Base-by-base conservation (phyloP, 1,140 invertebrate species). In the Phymastichus coffea region DNA sequence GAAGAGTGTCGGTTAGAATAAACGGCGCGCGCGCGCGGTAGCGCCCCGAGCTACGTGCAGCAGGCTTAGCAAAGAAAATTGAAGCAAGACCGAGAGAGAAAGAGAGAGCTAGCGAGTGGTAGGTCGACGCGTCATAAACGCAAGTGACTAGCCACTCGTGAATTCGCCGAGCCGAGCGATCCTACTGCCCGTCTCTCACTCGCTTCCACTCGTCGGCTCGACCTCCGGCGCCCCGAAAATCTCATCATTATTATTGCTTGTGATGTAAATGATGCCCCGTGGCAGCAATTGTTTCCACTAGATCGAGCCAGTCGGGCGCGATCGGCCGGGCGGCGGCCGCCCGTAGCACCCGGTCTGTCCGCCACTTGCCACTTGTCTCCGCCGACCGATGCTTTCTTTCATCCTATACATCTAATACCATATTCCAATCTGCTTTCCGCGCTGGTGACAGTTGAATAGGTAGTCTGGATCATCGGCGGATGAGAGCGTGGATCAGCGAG, bases 161-260 rank as follows among this genome's bases (percentile, higher is more conserved):
- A 78, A 77, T 77, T 76, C 73, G 69, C 17, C 23, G 19, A 33
- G 1, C 23, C 4, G n/a, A n/a, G n/a, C n/a, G n/a, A n/a, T 35
- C 23, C 35, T 47, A 28, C 25, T 35, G 20, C 43, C 19, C 41
- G 14, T 12, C 63, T 64, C 72, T 65, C 66, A 61, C n/a, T 70
- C 69, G 69, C n/a, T 72, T 74, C 67, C 70, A 74, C 72, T 74
- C 76, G 74, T 76, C 73, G 73, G 78, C 79, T 80, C 77, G 78
- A 78, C 72, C 70, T 75, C 74, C 73, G 77, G 75, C 77, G 75
- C 77, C 77, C 76, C 73, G 74, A 79, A 80, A 79, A 80, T 78
- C 78, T 72, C 74, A 80, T 79, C 76, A 77, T 80, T 80, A 79
- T 80, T 75, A 79, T 80, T 80, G 75, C 75, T 78, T 80, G 78